phyloP scores from a whole-genome alignment of 2,797 vertebrate genomes.

The Danio albolineatus region DNA sequence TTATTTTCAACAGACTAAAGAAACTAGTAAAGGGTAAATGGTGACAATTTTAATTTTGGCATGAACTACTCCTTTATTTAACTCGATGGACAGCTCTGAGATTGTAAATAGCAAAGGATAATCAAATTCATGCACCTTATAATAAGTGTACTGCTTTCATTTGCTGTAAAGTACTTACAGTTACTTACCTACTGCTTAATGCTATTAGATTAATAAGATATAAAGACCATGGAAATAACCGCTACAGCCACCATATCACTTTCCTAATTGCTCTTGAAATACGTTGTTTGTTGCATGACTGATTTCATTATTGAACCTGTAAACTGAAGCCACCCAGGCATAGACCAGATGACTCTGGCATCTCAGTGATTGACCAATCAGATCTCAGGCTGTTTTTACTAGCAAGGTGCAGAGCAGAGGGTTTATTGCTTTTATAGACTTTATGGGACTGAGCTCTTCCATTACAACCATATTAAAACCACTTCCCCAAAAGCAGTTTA shows the following conservation, averaged over 20 bases:
- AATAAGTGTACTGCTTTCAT: background rate
- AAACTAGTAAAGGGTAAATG: too few relatives aligned
- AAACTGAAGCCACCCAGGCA: conserved; percentile 27
- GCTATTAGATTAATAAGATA: background rate
- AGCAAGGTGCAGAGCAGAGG: conserved; percentile 32
- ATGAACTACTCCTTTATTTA: background rate
- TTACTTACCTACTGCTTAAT: background rate
- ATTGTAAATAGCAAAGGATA: background rate
- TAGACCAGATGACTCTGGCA: conserved; percentile 30
- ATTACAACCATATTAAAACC: conserved; percentile 69
- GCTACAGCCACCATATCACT: conserved; percentile 14
- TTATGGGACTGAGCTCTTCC: conserved; percentile 58
- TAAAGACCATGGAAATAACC: conserved; percentile 9
- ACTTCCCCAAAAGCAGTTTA: conserved; percentile 43
- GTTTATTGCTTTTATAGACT: conserved; percentile 65
- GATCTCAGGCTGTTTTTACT: conserved; percentile 69
- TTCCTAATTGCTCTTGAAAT: conserved; percentile 13
- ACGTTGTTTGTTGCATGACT: conserved; percentile 19
- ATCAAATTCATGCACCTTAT: background rate
- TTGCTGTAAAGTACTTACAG: background rate
- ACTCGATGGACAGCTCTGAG: background rate
- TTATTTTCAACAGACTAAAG: too few relatives aligned
- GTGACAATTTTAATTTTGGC: too few relatives aligned
- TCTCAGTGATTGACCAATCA: conserved; percentile 61
- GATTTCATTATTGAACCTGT: conserved; percentile 19